phyloP scores from a whole-genome alignment of 2,797 vertebrate genomes.

The Cephalopachus bancanus region DNA sequence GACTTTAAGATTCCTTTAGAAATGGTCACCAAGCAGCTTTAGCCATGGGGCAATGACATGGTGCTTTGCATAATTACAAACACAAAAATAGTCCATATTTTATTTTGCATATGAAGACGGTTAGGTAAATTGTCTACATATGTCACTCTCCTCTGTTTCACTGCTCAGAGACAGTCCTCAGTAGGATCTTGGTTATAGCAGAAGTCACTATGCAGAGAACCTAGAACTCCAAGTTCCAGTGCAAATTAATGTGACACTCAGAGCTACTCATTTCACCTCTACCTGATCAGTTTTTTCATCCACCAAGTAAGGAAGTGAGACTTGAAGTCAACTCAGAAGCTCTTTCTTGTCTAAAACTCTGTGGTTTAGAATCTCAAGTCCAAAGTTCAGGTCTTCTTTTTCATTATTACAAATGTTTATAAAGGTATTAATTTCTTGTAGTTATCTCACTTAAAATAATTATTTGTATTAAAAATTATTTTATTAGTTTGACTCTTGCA shows the following conservation, averaged over 20 bases:
- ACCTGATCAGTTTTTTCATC: background rate
- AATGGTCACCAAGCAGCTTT: background rate
- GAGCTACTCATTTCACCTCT: background rate
- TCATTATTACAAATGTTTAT: background rate
- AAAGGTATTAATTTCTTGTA: constrained; percentile 17
- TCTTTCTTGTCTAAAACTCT: constrained; percentile 10
- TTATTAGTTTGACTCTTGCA: background rate
- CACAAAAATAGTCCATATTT: background rate
- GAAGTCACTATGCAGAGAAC: background rate
- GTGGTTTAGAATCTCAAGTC: constrained; percentile 24
- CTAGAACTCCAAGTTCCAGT: background rate
- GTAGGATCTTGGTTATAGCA: background rate
- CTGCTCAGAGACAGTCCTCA: background rate
- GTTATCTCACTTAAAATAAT: constrained; percentile 38
- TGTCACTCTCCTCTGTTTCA: background rate
- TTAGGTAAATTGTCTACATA: background rate
- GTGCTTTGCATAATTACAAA: background rate
- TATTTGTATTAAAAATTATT: constrained; percentile 28
- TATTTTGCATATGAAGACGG: background rate
- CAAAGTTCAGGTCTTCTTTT: constrained; percentile 42
- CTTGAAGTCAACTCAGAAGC: constrained; percentile 17
- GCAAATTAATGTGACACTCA: background rate
- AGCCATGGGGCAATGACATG: background rate
- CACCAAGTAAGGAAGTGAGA: background rate
- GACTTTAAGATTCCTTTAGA: background rate